Percentiles rank a stretch among this genome's conserved stretches.
phyloP scores from a whole-genome alignment of 2,888 invertebrate species.

The Phengaris alcon region DNA sequence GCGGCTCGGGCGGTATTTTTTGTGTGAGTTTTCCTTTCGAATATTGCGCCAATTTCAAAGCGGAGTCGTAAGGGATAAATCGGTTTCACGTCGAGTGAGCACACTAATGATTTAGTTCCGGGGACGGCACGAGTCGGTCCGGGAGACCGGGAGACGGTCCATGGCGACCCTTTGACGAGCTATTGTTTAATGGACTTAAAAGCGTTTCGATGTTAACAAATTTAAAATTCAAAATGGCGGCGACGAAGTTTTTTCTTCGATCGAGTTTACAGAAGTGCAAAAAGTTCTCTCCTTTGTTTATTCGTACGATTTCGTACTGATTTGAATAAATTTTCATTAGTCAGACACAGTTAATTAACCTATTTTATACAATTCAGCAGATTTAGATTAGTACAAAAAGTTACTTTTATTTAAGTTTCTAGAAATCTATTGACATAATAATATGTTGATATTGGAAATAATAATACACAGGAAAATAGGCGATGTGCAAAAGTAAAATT shows the following conservation, averaged over 20 bases:
- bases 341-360: not conserved
- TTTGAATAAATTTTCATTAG: not conserved
- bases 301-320: conserved; percentile 15
- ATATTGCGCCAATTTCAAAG: conserved; percentile 76
- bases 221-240: conserved; percentile 40
- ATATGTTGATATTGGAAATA: too few species aligned
- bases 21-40: conserved; percentile 76
- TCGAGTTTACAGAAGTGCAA: not conserved
- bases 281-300: not conserved
- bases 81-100: conserved; percentile 76
- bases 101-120: conserved; percentile 79
- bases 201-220: conserved; percentile 54
- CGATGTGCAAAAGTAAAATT: too few species aligned
- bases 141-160: conserved; percentile 43
- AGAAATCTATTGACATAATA: not conserved
- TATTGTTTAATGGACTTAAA: conserved; percentile 66
- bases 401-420: not conserved
- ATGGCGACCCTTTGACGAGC: conserved; percentile 62
- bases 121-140: conserved; percentile 49
- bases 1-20: conserved; percentile 65
- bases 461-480: too few species aligned
- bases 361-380: not conserved
- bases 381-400: not conserved
- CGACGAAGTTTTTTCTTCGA: conserved; percentile 32
- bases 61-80: conserved; percentile 68